Evolutionary conservation across 2,113 vertebrate genomes (phyloP).

Genomic region (Thalassarche chlororhynchos): DNA sequence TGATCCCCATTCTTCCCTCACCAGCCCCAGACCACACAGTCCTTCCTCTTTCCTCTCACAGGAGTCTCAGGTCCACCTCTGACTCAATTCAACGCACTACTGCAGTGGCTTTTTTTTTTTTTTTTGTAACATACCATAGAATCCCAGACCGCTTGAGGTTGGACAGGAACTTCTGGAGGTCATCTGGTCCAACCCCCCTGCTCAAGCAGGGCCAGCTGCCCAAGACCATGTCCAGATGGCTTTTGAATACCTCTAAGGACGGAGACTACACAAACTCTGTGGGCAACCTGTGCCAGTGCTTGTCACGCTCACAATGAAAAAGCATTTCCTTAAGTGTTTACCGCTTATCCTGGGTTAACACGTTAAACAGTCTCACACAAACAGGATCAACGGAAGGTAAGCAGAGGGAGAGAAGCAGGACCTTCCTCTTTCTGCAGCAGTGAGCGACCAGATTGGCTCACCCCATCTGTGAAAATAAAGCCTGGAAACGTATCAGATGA

Average conservation of each 20-base stretch:
- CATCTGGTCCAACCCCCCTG: background rate
- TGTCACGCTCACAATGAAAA: background rate
- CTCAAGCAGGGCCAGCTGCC: background rate
- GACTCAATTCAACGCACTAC: background rate
- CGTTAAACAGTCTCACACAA: background rate
- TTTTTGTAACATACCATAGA: background rate
- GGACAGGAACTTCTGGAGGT: background rate
- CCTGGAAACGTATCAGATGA: background rate
- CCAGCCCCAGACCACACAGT: background rate
- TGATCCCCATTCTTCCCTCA: background rate
- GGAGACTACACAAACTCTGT: too few relatives aligned
- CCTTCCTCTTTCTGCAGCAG: background rate
- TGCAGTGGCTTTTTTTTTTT: background rate
- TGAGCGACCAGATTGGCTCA: background rate
- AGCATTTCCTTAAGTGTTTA: background rate
- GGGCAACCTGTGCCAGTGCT: background rate
- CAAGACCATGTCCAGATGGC: background rate
- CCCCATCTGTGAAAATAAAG: background rate
- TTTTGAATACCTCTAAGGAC: background rate
- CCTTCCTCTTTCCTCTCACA: background rate
- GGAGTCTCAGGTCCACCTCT: background rate
- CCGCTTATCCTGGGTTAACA: background rate
- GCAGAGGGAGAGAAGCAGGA: background rate
- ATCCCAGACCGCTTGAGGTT: background rate
- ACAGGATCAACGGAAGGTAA: background rate